phyloP scores from a whole-genome alignment of 2,888 invertebrate species.

The Ochropleura leucogaster region DNA sequence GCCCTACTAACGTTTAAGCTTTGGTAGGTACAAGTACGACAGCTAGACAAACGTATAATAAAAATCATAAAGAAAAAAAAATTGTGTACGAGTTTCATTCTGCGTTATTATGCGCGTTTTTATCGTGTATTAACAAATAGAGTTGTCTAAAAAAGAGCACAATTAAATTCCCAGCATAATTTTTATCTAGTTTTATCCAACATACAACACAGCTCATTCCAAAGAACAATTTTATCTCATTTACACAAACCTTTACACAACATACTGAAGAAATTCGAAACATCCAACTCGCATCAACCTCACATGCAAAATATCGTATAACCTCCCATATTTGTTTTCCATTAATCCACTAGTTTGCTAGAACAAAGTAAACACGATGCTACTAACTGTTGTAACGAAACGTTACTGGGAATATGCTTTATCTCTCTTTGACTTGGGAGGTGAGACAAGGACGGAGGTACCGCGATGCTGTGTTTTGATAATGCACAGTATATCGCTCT shows the following conservation, averaged over 20 bases:
- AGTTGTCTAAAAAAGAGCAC: not conserved
- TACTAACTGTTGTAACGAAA: conserved; percentile 64
- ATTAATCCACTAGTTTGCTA: conserved; percentile 75
- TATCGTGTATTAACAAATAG: not conserved
- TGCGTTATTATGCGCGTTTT: no score
- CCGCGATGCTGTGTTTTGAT: conserved; percentile 53
- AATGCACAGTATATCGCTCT: conserved; percentile 52
- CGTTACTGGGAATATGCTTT: conserved; percentile 47
- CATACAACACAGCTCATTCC: conserved; percentile 7
- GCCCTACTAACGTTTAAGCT: not conserved
- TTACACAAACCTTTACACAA: conserved; percentile 32
- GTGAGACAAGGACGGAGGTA: conserved; percentile 41
- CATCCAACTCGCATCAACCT: conserved; percentile 44
- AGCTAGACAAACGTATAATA: not conserved
- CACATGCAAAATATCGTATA: conserved; percentile 68
- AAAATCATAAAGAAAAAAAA: no score
- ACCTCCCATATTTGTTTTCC: conserved; percentile 75
- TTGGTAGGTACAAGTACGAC: not conserved
- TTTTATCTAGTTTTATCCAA: not conserved
- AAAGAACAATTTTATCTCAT: conserved; percentile 32
- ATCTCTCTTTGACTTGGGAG: conserved; percentile 37
- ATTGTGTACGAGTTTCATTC: no score
- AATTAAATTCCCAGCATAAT: conserved; percentile 15
- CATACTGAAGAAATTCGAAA: conserved; percentile 57
- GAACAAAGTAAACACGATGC: conserved; percentile 69